Conservation (phyloP, 2,888 invertebrate genomes). For the Acanthoscelides obtectus region DNA sequence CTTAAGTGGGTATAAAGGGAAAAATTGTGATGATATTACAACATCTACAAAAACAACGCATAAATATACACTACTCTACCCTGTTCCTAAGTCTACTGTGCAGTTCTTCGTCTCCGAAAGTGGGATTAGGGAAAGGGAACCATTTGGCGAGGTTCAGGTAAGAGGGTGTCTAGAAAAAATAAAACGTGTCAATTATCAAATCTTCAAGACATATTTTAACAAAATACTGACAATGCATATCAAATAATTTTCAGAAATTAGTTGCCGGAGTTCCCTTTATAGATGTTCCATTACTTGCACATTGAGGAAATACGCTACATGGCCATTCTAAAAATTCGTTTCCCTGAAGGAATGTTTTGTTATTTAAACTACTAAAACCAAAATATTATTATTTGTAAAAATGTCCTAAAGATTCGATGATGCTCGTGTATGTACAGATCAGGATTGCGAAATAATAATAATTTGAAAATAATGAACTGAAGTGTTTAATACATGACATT, state of each 20-base stretch:
- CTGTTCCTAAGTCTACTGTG: conserved; percentile 43
- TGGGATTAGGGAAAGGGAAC: conserved; percentile 59
- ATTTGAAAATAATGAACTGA: background rate
- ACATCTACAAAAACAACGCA: conserved; percentile 1
- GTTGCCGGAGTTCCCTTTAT: no score
- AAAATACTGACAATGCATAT: no score
- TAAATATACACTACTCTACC: conserved; percentile 24
- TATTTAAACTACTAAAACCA: no score
- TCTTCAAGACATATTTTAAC: background rate
- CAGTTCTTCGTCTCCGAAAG: conserved; percentile 53
- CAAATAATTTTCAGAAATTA: no score
- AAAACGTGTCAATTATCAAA: background rate
- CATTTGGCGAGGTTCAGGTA: conserved; percentile 56
- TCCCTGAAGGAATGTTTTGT: no score
- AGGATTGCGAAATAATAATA: background rate
- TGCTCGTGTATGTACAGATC: background rate
- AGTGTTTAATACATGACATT: background rate
- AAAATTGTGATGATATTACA: background rate
- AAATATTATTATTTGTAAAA: background rate
- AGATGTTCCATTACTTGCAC: no score
- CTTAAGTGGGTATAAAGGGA: no score
- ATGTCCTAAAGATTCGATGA: background rate
- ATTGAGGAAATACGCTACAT: no score
- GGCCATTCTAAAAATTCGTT: no score
- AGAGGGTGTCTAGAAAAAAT: conserved; percentile 53